Evolutionary conservation across 2,797 vertebrate species (phyloP), one percentile per base, ranked within the genome.

Genomic region (Phalanger gymnotis): DNA sequence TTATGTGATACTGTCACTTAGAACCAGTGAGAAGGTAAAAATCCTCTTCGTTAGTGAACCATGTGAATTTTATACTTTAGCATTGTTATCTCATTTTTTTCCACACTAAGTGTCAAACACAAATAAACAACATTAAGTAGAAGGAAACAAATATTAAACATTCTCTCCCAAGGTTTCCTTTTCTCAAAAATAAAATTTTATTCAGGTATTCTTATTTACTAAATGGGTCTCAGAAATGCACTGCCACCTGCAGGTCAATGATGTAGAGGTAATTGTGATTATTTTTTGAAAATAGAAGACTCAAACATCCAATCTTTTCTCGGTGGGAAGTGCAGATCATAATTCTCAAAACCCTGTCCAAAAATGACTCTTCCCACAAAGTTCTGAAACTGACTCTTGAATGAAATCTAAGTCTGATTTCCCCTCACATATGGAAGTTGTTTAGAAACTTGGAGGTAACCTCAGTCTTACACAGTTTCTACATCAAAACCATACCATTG

Each of bases 221-320:
- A 97, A 92, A 61, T 95, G 73, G 91, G 89, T 30, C 92, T 9
- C 28, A 95, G 96, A 96, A 96, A 96, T 92, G 95, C 95, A 97
- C 96, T 96, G 98, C 98, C 97, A 97, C 91, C 97, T 98, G 95
- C 97, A 98, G 98, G 97, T 81, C 87, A 90, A 0, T 93, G 73
- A 92, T 91, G 94, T 1, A 9, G 90, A 90, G 34, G 66, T 53
- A 52, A 91, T 81, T 92, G 92, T 55, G 81, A 73, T 6, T 5
- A 34, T 93, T 96, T 92, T 57, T 96, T 92, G 90, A 47, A 87
- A 95, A 96, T 92, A 10, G 31, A 97, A 95, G 58, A 96, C 96
- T 91, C 56, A 94, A 95, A 94, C 27, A 55, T 93, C 30, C 96
- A 93, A 90, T 31, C 73, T 53, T 92, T 97, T 91, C 54, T 92